Base-by-base conservation (phyloP, 2,797 vertebrate genomes). In the Alectoris magna region DNA sequence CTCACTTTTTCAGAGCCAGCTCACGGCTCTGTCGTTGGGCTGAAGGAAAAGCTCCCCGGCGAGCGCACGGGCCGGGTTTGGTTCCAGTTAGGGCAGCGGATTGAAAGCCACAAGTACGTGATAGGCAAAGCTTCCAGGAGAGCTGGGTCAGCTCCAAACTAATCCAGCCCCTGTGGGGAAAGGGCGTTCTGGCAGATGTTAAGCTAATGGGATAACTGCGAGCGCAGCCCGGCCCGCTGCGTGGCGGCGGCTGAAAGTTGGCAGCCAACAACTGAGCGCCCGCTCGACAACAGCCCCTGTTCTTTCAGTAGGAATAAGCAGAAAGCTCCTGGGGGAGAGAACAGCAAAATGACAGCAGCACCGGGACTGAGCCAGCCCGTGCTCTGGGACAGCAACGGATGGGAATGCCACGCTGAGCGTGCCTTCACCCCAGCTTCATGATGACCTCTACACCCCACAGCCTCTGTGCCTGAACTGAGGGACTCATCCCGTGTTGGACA, bases 61-160 rank as follows among this genome's bases (percentile, higher is more conserved):
- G 39, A 2, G 7, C 63, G 29, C 41, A 23, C 44, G 3, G 44
- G 7, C 41, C 4, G 68, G 84, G 70, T 55, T 78, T 66, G 67
- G 84, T 91, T 76, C 80, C 51, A 63, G 66, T 70, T 62, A 39
- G 63, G 87, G n/a, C 60, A 88, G 93, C 27, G 55, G 84, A 90
- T 60, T 80, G 95, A 79, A 94, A 96, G 59, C 59, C 81, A 60
- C 73, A 66, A 62, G 39, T 51, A 29, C 3, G 6, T 53, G 88
- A 38, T 38, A 41, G 90, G 85, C 73, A 79, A 74, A 89, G 73
- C 60, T 84, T 91, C 84, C 87, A 2, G 4, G 58, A 48, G 88
- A 89, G 80, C 68, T 95, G 89, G 95, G 92, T 18, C 64, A 46
- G 71, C 53, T 93, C 84, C 94, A 97, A 93, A 62, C 31, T 86